Evolutionary conservation across 2,888 invertebrate genomes (phyloP).

Genomic region (Erebia palarica): DNA sequence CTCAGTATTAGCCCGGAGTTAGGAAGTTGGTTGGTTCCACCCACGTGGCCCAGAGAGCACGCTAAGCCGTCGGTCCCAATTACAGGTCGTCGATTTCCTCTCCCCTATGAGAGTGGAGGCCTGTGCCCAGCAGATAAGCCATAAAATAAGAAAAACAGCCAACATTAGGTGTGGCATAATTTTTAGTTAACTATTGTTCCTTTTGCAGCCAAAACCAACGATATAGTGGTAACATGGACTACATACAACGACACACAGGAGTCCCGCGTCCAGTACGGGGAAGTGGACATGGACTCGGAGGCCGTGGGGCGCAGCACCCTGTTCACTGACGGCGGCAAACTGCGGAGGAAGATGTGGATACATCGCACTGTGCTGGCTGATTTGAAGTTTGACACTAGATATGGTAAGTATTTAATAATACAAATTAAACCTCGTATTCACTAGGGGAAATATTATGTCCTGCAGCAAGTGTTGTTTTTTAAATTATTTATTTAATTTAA

Average conservation of each 20-base stretch:
- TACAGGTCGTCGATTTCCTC: too few relatives aligned
- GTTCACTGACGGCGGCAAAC: constrained; percentile 89
- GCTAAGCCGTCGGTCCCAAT: too few relatives aligned
- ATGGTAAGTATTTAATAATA: constrained; percentile 65
- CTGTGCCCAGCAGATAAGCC: too few relatives aligned
- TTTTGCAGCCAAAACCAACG: constrained; percentile 81
- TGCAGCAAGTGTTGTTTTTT: too few relatives aligned
- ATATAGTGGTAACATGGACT: constrained; percentile 92
- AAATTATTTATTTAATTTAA: too few relatives aligned
- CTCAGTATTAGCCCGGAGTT: too few relatives aligned
- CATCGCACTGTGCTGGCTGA: constrained; percentile 87
- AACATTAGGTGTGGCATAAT: too few relatives aligned
- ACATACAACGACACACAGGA: constrained; percentile 86
- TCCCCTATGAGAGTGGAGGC: too few relatives aligned
- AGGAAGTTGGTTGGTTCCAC: too few relatives aligned
- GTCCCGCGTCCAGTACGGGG: constrained; percentile 89
- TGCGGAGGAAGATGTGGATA: constrained; percentile 86
- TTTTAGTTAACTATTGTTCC: too few relatives aligned
- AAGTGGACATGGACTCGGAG: constrained; percentile 78
- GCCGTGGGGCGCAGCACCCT: constrained; percentile 81
- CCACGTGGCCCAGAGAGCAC: too few relatives aligned
- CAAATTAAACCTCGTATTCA: neutral
- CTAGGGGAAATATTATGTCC: neutral
- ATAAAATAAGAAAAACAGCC: too few relatives aligned
- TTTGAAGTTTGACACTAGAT: constrained; percentile 84